A percentile compares a stretch with the other conserved stretches of the same genome.
These are phyloP conservation scores for Littorina saxatilis DNA, from an alignment of 1,140 invertebrate species.

Conservation along the genomic window DNA sequence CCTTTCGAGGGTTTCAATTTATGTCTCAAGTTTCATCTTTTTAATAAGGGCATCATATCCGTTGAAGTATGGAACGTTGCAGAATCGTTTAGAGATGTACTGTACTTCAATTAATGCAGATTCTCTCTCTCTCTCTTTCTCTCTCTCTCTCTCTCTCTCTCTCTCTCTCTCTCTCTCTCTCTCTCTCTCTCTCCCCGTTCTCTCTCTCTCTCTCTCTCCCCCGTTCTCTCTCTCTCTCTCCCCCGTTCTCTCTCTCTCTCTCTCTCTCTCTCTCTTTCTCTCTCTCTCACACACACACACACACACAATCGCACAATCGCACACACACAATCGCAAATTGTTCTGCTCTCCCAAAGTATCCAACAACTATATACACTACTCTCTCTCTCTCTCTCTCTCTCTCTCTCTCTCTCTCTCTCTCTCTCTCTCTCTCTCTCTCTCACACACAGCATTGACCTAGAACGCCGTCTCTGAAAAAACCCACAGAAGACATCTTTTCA, in stretches of 20 bases:
- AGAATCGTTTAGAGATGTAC: too few species aligned
- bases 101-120: too few species aligned
- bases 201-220: background rate
- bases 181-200: background rate
- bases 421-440: background rate
- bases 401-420: slow-evolving; percentile 17
- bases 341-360: background rate
- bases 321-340: slow-evolving; percentile 7
- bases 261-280: too few species aligned
- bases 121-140: background rate
- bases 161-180: background rate
- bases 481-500: background rate
- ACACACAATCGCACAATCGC: slow-evolving; percentile 16
- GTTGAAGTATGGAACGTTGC: too few species aligned
- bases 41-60: too few species aligned
- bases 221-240: too few species aligned
- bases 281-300: background rate
- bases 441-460: background rate
- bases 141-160: background rate
- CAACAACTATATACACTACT: background rate
- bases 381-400: slow-evolving; percentile 19
- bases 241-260: background rate
- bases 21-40: too few species aligned
- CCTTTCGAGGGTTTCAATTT: too few species aligned
- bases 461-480: background rate